Percentiles rank a stretch among this genome's conserved stretches.
Conservation (phyloP, 1,140 invertebrate species). For the Cardiocondyla obscurior region DNA sequence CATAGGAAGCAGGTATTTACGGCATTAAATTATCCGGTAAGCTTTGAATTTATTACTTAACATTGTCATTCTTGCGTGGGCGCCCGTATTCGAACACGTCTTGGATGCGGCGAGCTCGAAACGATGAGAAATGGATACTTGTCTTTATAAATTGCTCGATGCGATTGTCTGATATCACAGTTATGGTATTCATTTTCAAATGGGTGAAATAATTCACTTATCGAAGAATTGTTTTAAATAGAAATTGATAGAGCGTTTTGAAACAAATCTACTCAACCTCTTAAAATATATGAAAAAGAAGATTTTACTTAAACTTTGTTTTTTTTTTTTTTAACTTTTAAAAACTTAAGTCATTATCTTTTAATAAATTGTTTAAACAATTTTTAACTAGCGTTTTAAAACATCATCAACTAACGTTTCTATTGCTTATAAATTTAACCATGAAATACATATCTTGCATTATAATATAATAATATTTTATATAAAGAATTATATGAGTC, state of each 20-base stretch:
- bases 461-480: not conserved
- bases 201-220: not conserved
- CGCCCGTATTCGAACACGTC: not conserved
- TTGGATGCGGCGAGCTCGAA: not conserved
- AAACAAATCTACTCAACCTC: not conserved
- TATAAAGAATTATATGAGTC: not conserved
- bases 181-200: not conserved
- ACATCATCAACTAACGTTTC: not conserved
- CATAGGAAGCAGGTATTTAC: not conserved
- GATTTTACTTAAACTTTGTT: not conserved
- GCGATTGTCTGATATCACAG: not conserved
- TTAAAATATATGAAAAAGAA: not conserved
- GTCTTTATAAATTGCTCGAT: conserved; percentile 18
- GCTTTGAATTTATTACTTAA: not conserved
- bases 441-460: not conserved
- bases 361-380: not conserved
- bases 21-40: not conserved
- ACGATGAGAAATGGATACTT: not conserved
- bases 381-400: not conserved
- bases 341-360: not conserved
- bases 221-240: not conserved
- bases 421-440: not conserved
- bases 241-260: not conserved
- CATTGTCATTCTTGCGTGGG: not conserved
- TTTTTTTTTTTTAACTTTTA: not conserved